Evolutionary conservation across 1,140 invertebrate genomes (phyloP).

Genomic region (Drosophila elegans): DNA sequence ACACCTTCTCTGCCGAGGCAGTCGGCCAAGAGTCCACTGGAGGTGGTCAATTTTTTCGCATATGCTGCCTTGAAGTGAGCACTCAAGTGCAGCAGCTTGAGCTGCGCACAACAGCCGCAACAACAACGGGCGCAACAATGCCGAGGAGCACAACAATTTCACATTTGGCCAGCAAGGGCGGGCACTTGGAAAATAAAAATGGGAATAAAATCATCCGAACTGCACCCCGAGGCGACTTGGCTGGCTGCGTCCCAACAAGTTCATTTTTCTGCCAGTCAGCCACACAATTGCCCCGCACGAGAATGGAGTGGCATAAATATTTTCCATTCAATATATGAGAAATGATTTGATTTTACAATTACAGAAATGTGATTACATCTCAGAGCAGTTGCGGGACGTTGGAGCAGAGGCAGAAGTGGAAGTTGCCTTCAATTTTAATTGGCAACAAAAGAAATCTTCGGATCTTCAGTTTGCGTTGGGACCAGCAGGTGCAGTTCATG

Average conservation of each 20-base stretch:
- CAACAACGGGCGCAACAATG: slow-evolving; percentile 30
- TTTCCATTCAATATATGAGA: slow-evolving; percentile 40
- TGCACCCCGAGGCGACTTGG: slow-evolving; percentile 55
- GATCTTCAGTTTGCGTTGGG: neutral
- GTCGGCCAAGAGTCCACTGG: slow-evolving; percentile 22
- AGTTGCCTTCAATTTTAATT: slow-evolving; percentile 57
- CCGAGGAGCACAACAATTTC: slow-evolving; percentile 53
- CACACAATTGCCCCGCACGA: slow-evolving; percentile 52
- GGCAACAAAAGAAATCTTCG: slow-evolving; percentile 29
- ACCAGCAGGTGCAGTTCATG: neutral
- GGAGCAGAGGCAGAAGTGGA: neutral
- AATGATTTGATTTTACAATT: slow-evolving; percentile 59
- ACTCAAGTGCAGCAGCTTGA: slow-evolving; percentile 60
- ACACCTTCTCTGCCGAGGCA: slow-evolving; percentile 29
- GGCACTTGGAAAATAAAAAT: slow-evolving; percentile 61
- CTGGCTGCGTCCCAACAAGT: slow-evolving; percentile 48
- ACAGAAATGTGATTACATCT: slow-evolving; percentile 57
- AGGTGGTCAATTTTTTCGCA: slow-evolving; percentile 75
- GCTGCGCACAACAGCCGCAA: slow-evolving; percentile 30
- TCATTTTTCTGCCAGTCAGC: slow-evolving; percentile 70
- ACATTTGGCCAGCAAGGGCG: slow-evolving; percentile 56
- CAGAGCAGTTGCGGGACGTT: neutral
- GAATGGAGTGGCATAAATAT: slow-evolving; percentile 29
- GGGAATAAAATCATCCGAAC: slow-evolving; percentile 47
- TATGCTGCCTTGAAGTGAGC: slow-evolving; percentile 67